Percentiles rank a stretch among this genome's conserved stretches.
These are phyloP conservation scores for Pycnomerus fuliginosus DNA, from an alignment of 2,888 invertebrate genomes.

Conservation along the genomic window DNA sequence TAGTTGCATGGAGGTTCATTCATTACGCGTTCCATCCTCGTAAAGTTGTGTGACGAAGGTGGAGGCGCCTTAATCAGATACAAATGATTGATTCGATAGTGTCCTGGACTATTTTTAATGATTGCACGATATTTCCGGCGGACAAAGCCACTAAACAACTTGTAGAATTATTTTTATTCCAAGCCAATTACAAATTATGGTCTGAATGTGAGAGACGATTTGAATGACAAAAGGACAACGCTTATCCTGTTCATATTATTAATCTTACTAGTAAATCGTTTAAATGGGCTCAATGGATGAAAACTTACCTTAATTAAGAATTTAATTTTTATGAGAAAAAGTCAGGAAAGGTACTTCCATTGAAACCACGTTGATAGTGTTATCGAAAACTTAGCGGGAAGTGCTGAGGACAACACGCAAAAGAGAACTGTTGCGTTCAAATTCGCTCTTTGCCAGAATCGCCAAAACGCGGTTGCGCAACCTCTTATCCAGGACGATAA, in stretches of 20 bases:
- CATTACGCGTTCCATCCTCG: neutral
- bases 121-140: neutral
- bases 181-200: neutral
- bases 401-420: slow-evolving; percentile 11
- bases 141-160: neutral
- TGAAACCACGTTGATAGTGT: slow-evolving; percentile 5
- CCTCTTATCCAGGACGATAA: slow-evolving; percentile 1
- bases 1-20: too few species aligned
- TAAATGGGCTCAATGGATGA: slow-evolving; percentile 11
- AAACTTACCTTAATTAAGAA: too few species aligned
- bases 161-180: neutral
- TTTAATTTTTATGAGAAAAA: too few species aligned
- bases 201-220: neutral
- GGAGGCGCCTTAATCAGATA: neutral
- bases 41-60: neutral
- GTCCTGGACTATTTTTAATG: too few species aligned
- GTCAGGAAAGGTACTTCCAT: too few species aligned
- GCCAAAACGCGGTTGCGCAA: slow-evolving; percentile 20
- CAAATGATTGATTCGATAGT: too few species aligned
- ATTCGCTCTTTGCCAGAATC: slow-evolving; percentile 11
- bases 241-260: too few species aligned
- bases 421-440: slow-evolving; percentile 20
- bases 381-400: slow-evolving; percentile 7
- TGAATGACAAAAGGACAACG: slow-evolving; percentile 19
- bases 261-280: too few species aligned